Evolutionary conservation across 2,113 vertebrate genomes (phyloP), one percentile per base, ranked within the genome.

Genomic region (Halichoerus grypus): DNA sequence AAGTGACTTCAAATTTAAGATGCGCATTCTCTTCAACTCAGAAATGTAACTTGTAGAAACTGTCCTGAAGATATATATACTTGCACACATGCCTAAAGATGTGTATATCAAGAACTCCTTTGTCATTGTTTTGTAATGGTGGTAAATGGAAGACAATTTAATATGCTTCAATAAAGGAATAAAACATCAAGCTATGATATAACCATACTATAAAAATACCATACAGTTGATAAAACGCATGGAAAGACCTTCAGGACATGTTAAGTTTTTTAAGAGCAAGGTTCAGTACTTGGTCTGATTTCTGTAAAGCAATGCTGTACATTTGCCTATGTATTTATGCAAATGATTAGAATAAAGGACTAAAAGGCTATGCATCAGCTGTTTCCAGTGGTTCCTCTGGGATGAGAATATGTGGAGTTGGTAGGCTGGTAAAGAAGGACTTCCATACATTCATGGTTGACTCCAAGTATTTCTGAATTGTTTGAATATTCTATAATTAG

Each of bases 1-100:
- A 79, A 85, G 63, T 22, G n/a, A 77, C 53, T 90, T 92, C 67
- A 87, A 31, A 76, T 87, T 91, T 95, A 80, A 89, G 31, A 61
- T 63, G 26, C n/a, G 19, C 18, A 65, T 92, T 82, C 46, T 96
- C 42, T 76, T 86, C 89, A 84, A 88, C 46, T 91, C 76, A 91
- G 61, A 80, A 80, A 80, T 59, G 28, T 59, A 84, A 55, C 55
- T 92, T 97, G 71, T 71, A 88, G 59, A 92, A 88, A 92, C 28
- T 26, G 28, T 33, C 21, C 65, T 51, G 16, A 24, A 94, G n/a
- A 88, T 93, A 85, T 5, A 88, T 93, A 85, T 5, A 51, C n/a
- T 57, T 31, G 0, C 33, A 77, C 15, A n/a, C 1, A 19, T 83
- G 59, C 4, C 85, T 19, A 81, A 61, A 95, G 24, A 85, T 81